Evolutionary conservation across 2,113 vertebrate species (phyloP), one percentile per base, ranked within the genome.

Genomic region (Tupaia tana): DNA sequence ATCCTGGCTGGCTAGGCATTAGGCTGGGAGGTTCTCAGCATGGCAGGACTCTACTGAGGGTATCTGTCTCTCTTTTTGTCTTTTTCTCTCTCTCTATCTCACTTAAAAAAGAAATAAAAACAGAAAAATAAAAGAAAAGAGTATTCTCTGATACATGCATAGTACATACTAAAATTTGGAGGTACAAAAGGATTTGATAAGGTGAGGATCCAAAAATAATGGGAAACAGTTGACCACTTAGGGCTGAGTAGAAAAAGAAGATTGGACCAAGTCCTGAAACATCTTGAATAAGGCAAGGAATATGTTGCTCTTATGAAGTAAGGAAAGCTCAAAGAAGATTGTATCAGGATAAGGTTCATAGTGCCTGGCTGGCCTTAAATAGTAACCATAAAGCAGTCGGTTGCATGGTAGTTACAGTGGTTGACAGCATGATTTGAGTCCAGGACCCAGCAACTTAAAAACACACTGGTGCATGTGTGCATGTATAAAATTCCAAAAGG

Each of bases 151-250:
- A 52, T 61, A 31, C 3, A 25, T 64, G 25, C n/a, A 58, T 9
- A 75, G 1, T 25, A 56, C 13, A 3, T 2, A 31, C 3, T 18
- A 73, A 11, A 10, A 0, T 7, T n/a, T 93, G 29, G 9, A 63
- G 43, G 0, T 61, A 0, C 81, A 74, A 84, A 83, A 95, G 2
- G 19, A 75, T 22, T 34, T 70, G 19, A 24, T 52, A 56, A 87
- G 1, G 22, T 58, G 11, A 75, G 4, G 54, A 86, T 90, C 66
- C 22, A 89, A 77, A 93, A 86, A 86, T 19, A 75, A 63, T 43
- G n/a, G 25, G 27, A 22, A 89, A 86, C 1, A 67, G 8, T 20
- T 34, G 27, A 3, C 6, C 22, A 67, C 11, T 77, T 6, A 93
- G 31, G n/a, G 15, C 85, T 34, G 0, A 73, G 3, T n/a, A 54